Base-by-base conservation (phyloP, 2,888 invertebrate species). In the Luperina nickerlii region DNA sequence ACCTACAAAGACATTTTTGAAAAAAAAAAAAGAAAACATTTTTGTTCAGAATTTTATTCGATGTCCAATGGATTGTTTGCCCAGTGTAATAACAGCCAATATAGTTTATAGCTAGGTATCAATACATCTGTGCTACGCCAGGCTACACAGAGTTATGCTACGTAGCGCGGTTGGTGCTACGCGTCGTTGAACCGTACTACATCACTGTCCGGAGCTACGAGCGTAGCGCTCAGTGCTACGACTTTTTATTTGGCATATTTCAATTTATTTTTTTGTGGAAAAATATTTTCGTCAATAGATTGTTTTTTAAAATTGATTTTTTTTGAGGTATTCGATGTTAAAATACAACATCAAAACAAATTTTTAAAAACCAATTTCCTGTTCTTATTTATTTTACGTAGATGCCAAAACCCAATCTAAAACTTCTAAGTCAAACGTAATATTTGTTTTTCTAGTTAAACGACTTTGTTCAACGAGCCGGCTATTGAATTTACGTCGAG, bases 401-500 rank as follows among this genome's bases (percentile, higher is more conserved):
- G 79, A 85, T 86, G 88, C 85, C 77, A 57, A 87, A 90, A 91
- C 83, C 90, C 82, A 88, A 90, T 90, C 87, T 84, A 71, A 84
- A 90, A 93, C 85, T 92, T 93, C 86, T 85, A 88, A 89, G 89
- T 90, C 86, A 87, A 91, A 90, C 83, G 84, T 85, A 88, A 88
- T 90, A 89, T 91, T 93, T 92, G 90, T 92, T 93, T 91, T 92
- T 90, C 83, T 90, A 89, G 87, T 90, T 90, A 90, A 91, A 90
- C 87, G 90, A 90, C 85, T 91, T 91, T 82, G 86, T 84, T 87
- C 84, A 88, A 77, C 83, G 83, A 90, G 87, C 82, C 67, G 73
- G 73, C 82, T 77, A 90, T 91, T 89, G 90, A 90, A 91, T 92
- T 90, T 86, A 87, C 89, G 86, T 88, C 83, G 87, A 88, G 86